phyloP scores from a whole-genome alignment of 64 coral and sea anemone genomes.

The Actinia tenebrosa region DNA sequence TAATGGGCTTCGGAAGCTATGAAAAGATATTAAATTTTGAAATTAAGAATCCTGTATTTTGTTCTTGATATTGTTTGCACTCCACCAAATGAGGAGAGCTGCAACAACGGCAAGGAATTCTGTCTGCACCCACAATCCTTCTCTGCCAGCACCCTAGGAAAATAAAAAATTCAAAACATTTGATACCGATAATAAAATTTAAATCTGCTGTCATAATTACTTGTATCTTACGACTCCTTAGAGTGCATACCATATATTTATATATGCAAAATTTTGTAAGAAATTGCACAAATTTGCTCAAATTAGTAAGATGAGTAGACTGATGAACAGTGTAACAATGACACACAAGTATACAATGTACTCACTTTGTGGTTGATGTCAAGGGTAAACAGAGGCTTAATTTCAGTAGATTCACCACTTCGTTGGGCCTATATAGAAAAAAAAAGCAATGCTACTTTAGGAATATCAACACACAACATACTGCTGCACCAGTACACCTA shows the following conservation, averaged over 20 bases:
- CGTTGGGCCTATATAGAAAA: slow-evolving; percentile 66
- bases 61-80: slow-evolving; percentile 92
- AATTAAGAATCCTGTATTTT: slow-evolving; percentile 81
- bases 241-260: too few relatives aligned
- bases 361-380: slow-evolving; percentile 85
- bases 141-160: slow-evolving; percentile 80
- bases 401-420: slow-evolving; percentile 70
- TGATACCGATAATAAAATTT: not conserved
- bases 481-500: not conserved
- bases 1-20: not conserved
- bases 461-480: not conserved
- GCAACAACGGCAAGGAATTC: slow-evolving; percentile 96
- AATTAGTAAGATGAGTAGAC: too few relatives aligned
- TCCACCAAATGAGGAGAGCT: slow-evolving; percentile 98
- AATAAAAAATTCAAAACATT: not conserved
- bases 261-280: too few relatives aligned
- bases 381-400: slow-evolving; percentile 90
- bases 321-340: too few relatives aligned
- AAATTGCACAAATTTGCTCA: too few relatives aligned
- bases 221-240: too few relatives aligned
- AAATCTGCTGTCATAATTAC: too few relatives aligned
- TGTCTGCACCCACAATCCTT: slow-evolving; percentile 97
- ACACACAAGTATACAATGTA: not conserved
- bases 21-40: not conserved
- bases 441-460: not conserved